Evolutionary conservation across 2,113 vertebrate species (phyloP), one percentile per base, ranked within the genome.

Genomic region (Hippotragus niger): DNA sequence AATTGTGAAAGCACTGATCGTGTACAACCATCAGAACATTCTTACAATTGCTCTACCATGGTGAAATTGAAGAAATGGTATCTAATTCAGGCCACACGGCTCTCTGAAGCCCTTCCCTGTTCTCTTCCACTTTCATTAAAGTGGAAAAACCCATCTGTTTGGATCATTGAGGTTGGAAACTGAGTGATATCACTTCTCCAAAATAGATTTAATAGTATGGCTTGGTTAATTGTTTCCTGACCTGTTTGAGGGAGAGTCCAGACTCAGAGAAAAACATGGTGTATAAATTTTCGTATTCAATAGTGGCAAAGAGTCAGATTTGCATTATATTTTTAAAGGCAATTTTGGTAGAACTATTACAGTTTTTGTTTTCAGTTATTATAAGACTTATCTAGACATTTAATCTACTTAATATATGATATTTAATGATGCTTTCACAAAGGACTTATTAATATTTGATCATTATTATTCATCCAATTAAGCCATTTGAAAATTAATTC

Each of bases 171-270:
- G 97, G 76, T 90, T 92, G 95, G 96, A 98, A 98, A 97, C 85
- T 81, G 97, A 98, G 94, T 97, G 95, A 95, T 86, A 96, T 90
- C 43, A 58, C 57, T 97, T 98, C 95, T 97, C 98, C 97, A 98
- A 98, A 98, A 98, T 97, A 97, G 94, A 98, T 60, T 94, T 98
- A 98, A 98, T 98, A 94, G 97, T 94, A 98, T 95, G 95, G 21
- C 74, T 98, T 98, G 91, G 67, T 90, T 76, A 57, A 57, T 90
- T 91, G 90, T 95, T 98, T 98, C 83, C 97, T 98, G 97, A 98
- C 96, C 97, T 0, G 0, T 95, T 95, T 97, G 85, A 97, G 92
- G 95, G 81, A 93, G 84, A 98, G 96, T 74, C 60, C 55, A 97
- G 95, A 97, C 58, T 92, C 94, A 96, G 90, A 98, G 93, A 55